These are phyloP conservation scores for Platycheirus rosarum DNA, from an alignment of 2,888 invertebrate species.

Conservation along the genomic window DNA sequence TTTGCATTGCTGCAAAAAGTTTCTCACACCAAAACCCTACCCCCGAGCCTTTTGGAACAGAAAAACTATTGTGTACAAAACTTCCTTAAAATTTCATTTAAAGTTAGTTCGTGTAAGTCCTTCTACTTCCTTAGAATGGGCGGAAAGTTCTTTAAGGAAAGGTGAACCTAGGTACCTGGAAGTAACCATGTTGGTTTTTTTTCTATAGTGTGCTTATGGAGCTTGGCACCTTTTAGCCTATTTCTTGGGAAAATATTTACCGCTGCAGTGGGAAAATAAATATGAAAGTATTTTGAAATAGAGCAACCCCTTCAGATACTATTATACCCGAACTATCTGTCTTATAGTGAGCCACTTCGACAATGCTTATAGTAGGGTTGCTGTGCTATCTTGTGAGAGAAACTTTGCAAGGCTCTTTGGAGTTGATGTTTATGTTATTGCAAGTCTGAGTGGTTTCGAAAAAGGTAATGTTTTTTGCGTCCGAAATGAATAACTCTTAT, in stretches of 20 bases:
- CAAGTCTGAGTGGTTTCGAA: slow-evolving; percentile 9
- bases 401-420: neutral
- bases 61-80: neutral
- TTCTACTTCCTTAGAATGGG: slow-evolving; percentile 42
- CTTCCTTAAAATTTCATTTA: slow-evolving; percentile 54
- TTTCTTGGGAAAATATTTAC: slow-evolving; percentile 6
- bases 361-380: neutral
- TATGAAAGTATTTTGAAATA: slow-evolving; percentile 33
- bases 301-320: slow-evolving; percentile 32
- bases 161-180: too few species aligned
- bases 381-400: neutral
- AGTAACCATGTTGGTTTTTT: too few species aligned
- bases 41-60: slow-evolving; percentile 1
- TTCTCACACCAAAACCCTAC: slow-evolving; percentile 9
- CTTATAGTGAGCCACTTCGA: neutral
- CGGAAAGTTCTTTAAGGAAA: too few species aligned
- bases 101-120: slow-evolving; percentile 57
- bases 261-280: slow-evolving; percentile 40
- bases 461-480: slow-evolving; percentile 7
- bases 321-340: neutral
- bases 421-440: slow-evolving; percentile 16
- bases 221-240: slow-evolving; percentile 18
- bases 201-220: neutral
- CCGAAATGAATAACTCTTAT: neutral
- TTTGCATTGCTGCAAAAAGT: slow-evolving; percentile 39